Percentiles rank a stretch among this genome's conserved stretches.
Conservation (phyloP, 2,113 vertebrate species). For the Haplochromis vanheusdeni region DNA sequence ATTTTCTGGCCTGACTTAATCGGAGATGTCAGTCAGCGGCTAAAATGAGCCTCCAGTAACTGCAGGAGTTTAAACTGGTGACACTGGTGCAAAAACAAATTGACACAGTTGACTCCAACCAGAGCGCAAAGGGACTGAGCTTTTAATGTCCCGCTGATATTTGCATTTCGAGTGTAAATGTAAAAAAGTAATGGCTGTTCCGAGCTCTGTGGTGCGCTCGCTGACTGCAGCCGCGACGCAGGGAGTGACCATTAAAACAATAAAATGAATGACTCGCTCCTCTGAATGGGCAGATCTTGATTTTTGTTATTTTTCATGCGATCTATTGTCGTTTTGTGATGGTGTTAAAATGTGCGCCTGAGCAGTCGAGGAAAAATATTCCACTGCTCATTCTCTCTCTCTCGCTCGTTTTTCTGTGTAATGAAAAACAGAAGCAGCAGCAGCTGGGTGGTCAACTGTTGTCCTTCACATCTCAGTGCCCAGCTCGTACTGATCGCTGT, state of each 20-base stretch:
- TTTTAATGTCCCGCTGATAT: not conserved
- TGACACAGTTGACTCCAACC: not conserved
- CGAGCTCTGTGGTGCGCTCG: not conserved
- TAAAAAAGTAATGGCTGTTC: not conserved
- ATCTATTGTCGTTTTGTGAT: not conserved
- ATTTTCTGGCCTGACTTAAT: not conserved
- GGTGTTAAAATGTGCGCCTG: not conserved
- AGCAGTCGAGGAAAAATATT: not conserved
- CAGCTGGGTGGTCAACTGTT: slow-evolving; percentile 59
- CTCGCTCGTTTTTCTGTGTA: not conserved
- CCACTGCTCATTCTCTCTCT: not conserved
- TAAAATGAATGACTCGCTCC: not conserved
- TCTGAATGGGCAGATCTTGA: not conserved
- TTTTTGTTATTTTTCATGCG: not conserved
- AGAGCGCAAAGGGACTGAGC: not conserved
- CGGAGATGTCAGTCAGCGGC: not conserved
- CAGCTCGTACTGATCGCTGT: slow-evolving; percentile 63
- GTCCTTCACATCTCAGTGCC: slow-evolving; percentile 78
- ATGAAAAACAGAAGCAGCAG: slow-evolving; percentile 55
- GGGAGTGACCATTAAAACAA: not conserved
- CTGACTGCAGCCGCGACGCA: not conserved
- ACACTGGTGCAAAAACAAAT: not conserved
- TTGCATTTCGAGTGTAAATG: slow-evolving; percentile 4
- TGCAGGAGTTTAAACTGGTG: not conserved
- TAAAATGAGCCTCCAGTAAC: not conserved